Evolutionary conservation across 2,797 vertebrate species (phyloP), one percentile per base, ranked within the genome.

Genomic region (Enteromius trimaculatus): DNA sequence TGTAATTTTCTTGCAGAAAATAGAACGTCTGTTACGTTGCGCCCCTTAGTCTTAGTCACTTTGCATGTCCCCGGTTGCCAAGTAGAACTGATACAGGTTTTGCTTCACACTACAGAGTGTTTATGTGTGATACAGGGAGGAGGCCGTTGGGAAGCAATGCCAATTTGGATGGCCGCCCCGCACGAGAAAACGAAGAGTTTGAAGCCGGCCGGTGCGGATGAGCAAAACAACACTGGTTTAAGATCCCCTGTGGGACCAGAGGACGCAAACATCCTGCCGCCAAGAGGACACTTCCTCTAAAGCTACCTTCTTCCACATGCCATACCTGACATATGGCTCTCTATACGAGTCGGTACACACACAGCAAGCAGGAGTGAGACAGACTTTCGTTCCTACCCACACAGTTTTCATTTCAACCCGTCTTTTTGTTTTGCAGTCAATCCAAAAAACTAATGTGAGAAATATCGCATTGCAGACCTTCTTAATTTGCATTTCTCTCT

Each of bases 251-350:
- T 66, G 62, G 85, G 51, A 69, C 39, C 83, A 66, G 31, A 39
- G 34, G 29, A 69, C 10, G n/a, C 65, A 77, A 51, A 81, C 71
- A 69, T 51, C 39, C 62, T 53, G 75, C 37, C 60, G 4, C 69
- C 58, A 37, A 60, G 23, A 79, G 69, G 53, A 82, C 1, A 23
- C 77, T 75, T 55, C 34, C 34, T 70, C 58, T 76, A 51, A 77
- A 60, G 39, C 31, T 81, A 74, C 70, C 64, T 68, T 65, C 51
- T 29, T 74, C 70, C 5, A 60, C 70, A 62, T 4, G n/a, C 26
- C 49, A 58, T 49, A 80, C 53, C 29, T 58, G 77, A 86, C 85
- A 86, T 86, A 86, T 80, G 81, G 81, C 70, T 55, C 80, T 74
- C 81, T 55, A 75, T 78, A 64, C 14, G 74, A 47, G 69, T 55